phyloP scores from a whole-genome alignment of 2,888 invertebrate species.

The Synanthedon myopaeformis region DNA sequence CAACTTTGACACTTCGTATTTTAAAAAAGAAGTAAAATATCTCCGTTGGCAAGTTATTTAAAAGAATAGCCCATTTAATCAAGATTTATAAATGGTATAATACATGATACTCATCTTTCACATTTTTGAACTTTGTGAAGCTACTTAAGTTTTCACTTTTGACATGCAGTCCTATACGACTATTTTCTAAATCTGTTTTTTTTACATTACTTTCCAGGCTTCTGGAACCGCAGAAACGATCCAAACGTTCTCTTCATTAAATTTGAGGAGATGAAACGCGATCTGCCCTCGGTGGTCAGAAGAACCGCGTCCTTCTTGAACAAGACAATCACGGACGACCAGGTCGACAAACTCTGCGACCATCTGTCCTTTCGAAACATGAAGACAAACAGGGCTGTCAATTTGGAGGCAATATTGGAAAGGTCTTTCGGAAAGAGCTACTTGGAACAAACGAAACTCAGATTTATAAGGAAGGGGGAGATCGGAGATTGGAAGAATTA shows the following conservation, averaged over 20 bases:
- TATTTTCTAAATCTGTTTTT: constrained; percentile 12
- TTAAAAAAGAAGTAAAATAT: too few relatives aligned
- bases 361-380: constrained; percentile 86
- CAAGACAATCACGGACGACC: constrained; percentile 73
- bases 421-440: constrained; percentile 60
- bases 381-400: constrained; percentile 84
- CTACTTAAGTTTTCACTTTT: too few relatives aligned
- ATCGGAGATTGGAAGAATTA: constrained; percentile 86
- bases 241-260: constrained; percentile 81
- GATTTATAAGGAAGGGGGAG: constrained; percentile 82
- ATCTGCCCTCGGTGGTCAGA: constrained; percentile 75
- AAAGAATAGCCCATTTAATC: too few relatives aligned
- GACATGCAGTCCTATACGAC: too few relatives aligned
- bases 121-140: too few relatives aligned
- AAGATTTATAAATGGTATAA: too few relatives aligned
- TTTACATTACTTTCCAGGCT: constrained; percentile 40
- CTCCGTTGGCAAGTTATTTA: too few relatives aligned
- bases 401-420: constrained; percentile 74
- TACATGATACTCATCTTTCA: too few relatives aligned
- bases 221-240: constrained; percentile 78
- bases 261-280: constrained; percentile 85
- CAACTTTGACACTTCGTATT: too few relatives aligned
- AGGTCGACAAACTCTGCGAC: constrained; percentile 75
- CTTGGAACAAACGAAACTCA: constrained; percentile 59
- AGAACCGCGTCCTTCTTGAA: constrained; percentile 80